phyloP scores from a whole-genome alignment of 2,888 invertebrate species.

The Cryptophagus acutangulus region DNA sequence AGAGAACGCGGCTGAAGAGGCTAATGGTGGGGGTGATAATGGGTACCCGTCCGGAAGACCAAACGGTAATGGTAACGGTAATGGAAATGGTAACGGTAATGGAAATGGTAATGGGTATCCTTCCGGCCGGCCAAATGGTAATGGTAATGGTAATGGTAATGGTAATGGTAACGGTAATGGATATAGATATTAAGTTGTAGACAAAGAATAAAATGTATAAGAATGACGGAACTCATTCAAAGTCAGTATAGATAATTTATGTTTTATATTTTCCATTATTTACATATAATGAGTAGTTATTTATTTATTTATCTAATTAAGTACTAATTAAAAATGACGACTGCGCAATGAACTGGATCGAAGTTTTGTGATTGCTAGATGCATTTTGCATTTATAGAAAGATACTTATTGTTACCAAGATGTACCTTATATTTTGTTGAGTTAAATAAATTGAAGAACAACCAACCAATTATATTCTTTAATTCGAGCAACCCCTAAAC shows the following conservation, averaged over 20 bases:
- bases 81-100: slow-evolving; percentile 25
- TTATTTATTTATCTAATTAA: neutral
- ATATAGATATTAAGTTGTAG: slow-evolving; percentile 25
- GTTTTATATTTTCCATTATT: neutral
- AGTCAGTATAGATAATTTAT: no score
- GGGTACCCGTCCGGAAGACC: slow-evolving; percentile 20
- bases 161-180: slow-evolving; percentile 20
- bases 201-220: no score
- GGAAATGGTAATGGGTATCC: slow-evolving; percentile 25
- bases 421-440: no score
- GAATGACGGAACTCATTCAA: no score
- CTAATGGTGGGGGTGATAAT: slow-evolving; percentile 35
- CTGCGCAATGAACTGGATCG: slow-evolving; percentile 6
- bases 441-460: no score
- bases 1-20: slow-evolving; percentile 50
- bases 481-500: no score
- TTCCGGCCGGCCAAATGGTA: slow-evolving; percentile 15
- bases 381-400: no score
- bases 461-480: no score
- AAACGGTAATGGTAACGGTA: slow-evolving; percentile 30
- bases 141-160: slow-evolving; percentile 28
- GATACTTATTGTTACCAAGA: no score
- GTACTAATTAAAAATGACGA: neutral
- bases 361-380: neutral
- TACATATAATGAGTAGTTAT: neutral